A percentile compares a stretch with the other conserved stretches of the same genome.
Conservation (phyloP, 2,888 invertebrate species). For the Aleiodes testaceus region DNA sequence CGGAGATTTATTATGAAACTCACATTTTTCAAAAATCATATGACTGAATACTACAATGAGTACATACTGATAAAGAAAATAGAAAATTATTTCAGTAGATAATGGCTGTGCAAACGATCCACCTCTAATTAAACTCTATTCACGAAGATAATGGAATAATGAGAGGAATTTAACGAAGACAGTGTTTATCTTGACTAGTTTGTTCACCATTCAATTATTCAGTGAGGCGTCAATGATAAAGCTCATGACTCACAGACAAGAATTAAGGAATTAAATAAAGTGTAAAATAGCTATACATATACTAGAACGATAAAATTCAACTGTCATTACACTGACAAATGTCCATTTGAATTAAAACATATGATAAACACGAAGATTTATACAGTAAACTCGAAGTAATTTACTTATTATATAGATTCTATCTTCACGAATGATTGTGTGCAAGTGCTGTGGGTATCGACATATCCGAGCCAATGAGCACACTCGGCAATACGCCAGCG, state of each 20-base stretch:
- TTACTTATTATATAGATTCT: background rate
- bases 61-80: background rate
- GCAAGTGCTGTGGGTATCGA: slow-evolving; percentile 58
- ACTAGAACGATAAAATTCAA: background rate
- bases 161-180: background rate
- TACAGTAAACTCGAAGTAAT: background rate
- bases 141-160: background rate
- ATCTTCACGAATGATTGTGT: slow-evolving; percentile 61
- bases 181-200: slow-evolving; percentile 13
- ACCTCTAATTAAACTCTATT: slow-evolving; percentile 3
- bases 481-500: slow-evolving; percentile 45
- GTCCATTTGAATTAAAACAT: no score
- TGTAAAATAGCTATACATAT: background rate
- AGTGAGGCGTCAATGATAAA: background rate
- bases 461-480: slow-evolving; percentile 59
- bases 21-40: no score
- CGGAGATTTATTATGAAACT: no score
- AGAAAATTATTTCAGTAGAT: background rate
- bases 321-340: background rate
- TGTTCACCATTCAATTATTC: slow-evolving; percentile 14
- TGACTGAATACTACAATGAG: no score
- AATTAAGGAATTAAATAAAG: background rate
- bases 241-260: slow-evolving; percentile 5
- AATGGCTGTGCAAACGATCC: background rate
- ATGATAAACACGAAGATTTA: background rate